Conservation (phyloP, 2,797 vertebrate species). For the Rachycentron canadum region DNA sequence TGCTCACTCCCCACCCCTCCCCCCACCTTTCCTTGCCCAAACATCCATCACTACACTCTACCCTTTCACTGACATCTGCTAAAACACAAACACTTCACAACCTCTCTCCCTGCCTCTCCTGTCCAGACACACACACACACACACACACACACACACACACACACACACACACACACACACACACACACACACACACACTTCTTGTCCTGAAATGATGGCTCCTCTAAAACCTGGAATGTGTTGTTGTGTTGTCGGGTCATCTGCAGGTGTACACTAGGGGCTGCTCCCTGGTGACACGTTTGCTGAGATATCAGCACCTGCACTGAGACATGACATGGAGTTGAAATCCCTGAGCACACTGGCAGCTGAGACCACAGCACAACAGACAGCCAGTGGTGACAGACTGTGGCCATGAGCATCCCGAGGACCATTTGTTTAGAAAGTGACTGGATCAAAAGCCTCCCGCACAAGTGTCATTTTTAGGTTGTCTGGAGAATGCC, state of each 20-base stretch:
- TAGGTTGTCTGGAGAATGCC: constrained; percentile 19
- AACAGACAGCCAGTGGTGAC: constrained; percentile 61
- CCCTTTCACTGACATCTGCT: constrained; percentile 75
- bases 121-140: constrained; percentile 53
- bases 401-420: constrained; percentile 60
- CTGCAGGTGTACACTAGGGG: constrained; percentile 60
- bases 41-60: constrained; percentile 78
- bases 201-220: constrained; percentile 54
- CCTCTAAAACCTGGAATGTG: constrained; percentile 50
- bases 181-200: constrained; percentile 32
- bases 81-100: constrained; percentile 77
- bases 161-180: constrained; percentile 38
- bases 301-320: constrained; percentile 68
- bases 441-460: constrained; percentile 61
- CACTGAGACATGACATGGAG: constrained; percentile 60
- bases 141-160: too few relatives aligned
- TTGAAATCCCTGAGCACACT: constrained; percentile 56
- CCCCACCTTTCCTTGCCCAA: constrained; percentile 60
- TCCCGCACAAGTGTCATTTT: constrained; percentile 39
- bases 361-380: constrained; percentile 50
- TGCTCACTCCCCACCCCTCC: constrained; percentile 29
- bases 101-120: constrained; percentile 40
- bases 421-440: constrained; percentile 57
- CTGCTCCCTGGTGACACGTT: constrained; percentile 67
- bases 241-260: constrained; percentile 67